Evolutionary conservation across 2,113 vertebrate species (phyloP).

Genomic region (Cebus imitator): DNA sequence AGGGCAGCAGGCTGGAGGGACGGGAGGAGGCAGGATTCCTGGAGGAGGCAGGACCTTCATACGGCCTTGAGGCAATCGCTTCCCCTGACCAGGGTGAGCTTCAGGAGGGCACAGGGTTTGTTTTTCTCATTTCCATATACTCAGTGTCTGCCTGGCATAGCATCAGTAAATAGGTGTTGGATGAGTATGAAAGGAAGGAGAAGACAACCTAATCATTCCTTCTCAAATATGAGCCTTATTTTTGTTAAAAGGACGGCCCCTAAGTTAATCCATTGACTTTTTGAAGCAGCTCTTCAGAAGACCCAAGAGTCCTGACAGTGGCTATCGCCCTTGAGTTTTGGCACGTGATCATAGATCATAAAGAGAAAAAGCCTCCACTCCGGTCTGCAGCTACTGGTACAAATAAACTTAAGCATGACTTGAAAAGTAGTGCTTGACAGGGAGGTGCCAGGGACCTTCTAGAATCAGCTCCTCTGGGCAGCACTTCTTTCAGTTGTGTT

Average conservation of each 20-base stretch:
- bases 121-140: not conserved
- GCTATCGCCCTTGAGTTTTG: not conserved
- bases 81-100: not conserved
- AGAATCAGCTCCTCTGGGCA: not conserved
- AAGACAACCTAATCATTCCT: not conserved
- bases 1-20: not conserved
- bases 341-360: not conserved
- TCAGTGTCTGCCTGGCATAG: accelerated
- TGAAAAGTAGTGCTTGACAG: not conserved
- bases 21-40: not conserved
- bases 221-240: not conserved
- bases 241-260: not conserved
- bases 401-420: not conserved
- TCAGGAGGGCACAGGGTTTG: accelerated
- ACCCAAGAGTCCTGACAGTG: not conserved
- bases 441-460: not conserved
- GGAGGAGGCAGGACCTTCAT: not conserved
- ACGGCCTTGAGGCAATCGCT: not conserved
- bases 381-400: not conserved
- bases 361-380: not conserved
- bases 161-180: not conserved
- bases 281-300: not conserved
- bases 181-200: not conserved
- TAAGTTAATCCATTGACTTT: not conserved
- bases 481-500: not conserved